phyloP scores from a whole-genome alignment of 2,113 vertebrate genomes.

The Gulo gulo region DNA sequence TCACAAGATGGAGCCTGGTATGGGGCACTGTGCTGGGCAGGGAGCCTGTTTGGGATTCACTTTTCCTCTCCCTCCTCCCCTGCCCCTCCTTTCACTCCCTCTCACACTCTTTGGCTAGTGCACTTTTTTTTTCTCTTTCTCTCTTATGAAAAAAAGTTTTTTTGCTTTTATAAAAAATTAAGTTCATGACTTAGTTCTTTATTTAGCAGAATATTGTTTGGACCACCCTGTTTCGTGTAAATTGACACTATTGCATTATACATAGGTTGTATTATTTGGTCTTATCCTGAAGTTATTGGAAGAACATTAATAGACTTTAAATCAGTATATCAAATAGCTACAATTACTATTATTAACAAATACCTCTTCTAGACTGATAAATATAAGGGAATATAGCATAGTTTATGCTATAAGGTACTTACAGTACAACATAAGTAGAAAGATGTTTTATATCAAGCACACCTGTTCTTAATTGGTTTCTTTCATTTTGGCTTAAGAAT shows the following conservation, averaged over 20 bases:
- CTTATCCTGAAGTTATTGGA: neutral
- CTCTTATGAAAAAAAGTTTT: too few species aligned
- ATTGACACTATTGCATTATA: neutral
- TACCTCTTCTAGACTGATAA: neutral
- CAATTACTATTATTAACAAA: neutral
- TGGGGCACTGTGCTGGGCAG: neutral
- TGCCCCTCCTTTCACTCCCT: too few species aligned
- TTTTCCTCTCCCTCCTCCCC: too few species aligned
- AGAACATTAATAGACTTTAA: neutral
- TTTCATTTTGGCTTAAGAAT: slow-evolving; percentile 9
- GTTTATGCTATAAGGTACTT: neutral
- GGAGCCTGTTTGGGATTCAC: neutral
- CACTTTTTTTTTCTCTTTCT: too few species aligned
- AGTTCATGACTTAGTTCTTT: neutral
- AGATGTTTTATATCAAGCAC: neutral
- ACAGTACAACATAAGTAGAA: neutral
- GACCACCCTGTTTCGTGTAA: neutral
- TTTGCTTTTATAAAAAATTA: neutral
- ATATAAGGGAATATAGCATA: neutral
- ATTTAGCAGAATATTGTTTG: neutral
- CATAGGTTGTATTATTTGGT: neutral
- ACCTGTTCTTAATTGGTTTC: neutral
- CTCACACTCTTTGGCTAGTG: neutral
- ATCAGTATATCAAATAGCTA: neutral
- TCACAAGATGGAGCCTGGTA: neutral